phyloP scores from a whole-genome alignment of 1,140 invertebrate genomes.

The Conus betulinus region DNA sequence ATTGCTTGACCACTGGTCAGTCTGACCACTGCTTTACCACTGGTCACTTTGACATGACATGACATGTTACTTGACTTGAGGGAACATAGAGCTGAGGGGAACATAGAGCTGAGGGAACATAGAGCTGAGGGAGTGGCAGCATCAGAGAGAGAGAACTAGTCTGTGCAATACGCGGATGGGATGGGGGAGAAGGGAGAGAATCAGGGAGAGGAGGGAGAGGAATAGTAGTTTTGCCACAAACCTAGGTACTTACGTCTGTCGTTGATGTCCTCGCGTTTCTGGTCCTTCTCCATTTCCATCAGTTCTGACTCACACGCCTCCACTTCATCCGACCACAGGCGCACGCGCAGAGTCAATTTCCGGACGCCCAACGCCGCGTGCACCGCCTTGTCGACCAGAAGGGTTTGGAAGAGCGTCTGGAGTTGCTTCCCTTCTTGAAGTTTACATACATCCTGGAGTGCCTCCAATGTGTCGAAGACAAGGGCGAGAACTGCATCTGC shows the following conservation, averaged over 20 bases:
- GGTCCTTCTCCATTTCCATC: neutral
- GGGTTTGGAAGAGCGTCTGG: slow-evolving; percentile 48
- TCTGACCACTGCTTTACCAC: too few species aligned
- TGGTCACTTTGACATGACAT: too few species aligned
- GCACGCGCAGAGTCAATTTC: slow-evolving; percentile 53
- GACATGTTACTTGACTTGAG: too few species aligned
- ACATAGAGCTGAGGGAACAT: too few species aligned
- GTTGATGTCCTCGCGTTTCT: slow-evolving; percentile 33
- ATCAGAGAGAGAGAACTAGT: too few species aligned
- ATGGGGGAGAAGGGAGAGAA: too few species aligned
- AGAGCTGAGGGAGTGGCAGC: too few species aligned
- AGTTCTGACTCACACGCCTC: slow-evolving; percentile 55
- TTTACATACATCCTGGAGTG: slow-evolving; percentile 47
- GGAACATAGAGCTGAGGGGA: too few species aligned
- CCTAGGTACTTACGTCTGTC: slow-evolving; percentile 44
- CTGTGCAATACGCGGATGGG: too few species aligned
- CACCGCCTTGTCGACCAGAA: slow-evolving; percentile 49
- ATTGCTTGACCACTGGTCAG: too few species aligned
- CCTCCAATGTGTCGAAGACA: slow-evolving; percentile 49
- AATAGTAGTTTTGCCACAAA: too few species aligned
- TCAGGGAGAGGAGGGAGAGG: too few species aligned
- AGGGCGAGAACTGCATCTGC: slow-evolving; percentile 42
- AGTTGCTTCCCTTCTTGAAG: slow-evolving; percentile 47
- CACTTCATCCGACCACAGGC: slow-evolving; percentile 61
- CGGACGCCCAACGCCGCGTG: slow-evolving; percentile 46